A percentile compares a stretch with the other conserved stretches of the same genome.
phyloP scores from a whole-genome alignment of 1,140 invertebrate genomes.

The Pemphigus obesinymphae region DNA sequence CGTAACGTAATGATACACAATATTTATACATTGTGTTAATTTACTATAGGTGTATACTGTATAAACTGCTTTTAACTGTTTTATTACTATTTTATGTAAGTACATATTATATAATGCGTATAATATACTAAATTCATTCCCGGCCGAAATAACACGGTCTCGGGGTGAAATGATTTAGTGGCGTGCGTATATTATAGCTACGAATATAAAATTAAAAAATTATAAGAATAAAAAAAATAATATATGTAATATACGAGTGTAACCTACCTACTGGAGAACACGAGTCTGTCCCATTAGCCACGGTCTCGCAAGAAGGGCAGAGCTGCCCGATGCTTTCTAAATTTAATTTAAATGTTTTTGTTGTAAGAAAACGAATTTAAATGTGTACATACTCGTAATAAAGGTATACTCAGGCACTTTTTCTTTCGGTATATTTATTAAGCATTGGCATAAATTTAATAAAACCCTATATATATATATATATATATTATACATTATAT shows the following conservation, averaged over 20 bases:
- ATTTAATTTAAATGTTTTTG: slow-evolving; percentile 23
- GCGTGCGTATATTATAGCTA: too few species aligned
- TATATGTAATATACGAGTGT: not conserved
- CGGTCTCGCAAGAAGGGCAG: not conserved
- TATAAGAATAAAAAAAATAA: not conserved
- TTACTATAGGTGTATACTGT: too few species aligned
- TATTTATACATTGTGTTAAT: too few species aligned
- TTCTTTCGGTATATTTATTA: slow-evolving; percentile 1
- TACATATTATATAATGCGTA: not conserved
- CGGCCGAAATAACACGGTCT: not conserved
- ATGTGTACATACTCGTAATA: not conserved
- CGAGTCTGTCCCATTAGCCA: slow-evolving; percentile 21
- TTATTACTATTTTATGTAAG: not conserved
- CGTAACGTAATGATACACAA: too few species aligned
- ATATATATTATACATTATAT: not conserved
- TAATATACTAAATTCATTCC: not conserved
- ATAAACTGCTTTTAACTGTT: not conserved
- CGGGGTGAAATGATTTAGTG: not conserved
- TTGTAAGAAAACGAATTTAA: not conserved
- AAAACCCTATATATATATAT: not conserved
- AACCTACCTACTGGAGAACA: too few species aligned
- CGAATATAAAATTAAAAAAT: not conserved
- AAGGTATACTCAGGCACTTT: too few species aligned
- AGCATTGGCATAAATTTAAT: slow-evolving; percentile 3
- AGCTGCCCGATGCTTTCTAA: not conserved